Base-by-base conservation (phyloP, 1,140 invertebrate species). In the Colletes gigas region DNA sequence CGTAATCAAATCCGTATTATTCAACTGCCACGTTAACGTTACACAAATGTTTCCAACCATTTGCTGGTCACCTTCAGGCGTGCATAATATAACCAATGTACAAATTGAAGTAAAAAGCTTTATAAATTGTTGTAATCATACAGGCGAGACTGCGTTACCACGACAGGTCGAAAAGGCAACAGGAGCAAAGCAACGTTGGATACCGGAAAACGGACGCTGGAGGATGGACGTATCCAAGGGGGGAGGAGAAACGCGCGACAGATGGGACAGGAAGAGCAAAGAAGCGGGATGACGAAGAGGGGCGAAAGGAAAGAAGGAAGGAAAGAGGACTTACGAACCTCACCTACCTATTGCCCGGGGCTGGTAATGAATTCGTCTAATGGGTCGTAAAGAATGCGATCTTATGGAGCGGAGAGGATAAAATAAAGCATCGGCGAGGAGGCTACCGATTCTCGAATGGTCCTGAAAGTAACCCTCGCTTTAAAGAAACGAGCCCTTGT, bases 341-440 rank as follows among this genome's bases (percentile, higher is more conserved):
- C 85, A 87, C 84, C 89, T 89, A 90, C 90, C 90, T 89, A 90
- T 90, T 91, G 89, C 91, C 88, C 76, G 87, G 87, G 89, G 89
- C 90, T 82, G 89, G 91, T 93, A 93, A 93, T 93, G 92, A 93
- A 93, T 93, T 93, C 92, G 91, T 93, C 92, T 92, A 93, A 93
- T 93, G 92, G 92, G 91, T 93, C 92, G 91, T 93, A 93, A 93
- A 93, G 91, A 93, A 93, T 93, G 91, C 90, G 92, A 93, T 93
- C 91, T 93, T 93, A 93, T 92, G 92, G 92, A 92, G 90, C 91
- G 88, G 85, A 89, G 90, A 89, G 89, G 89, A 92, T 91, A 93
- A 93, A 93, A 93, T 92, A 92, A 93, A 93, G 92, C 88, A 92
- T 88, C 87, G 82, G 78, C 63, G 78, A 63, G 77, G 88, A 88